These are phyloP conservation scores for Ariopsis seemanni DNA, from an alignment of 2,113 vertebrate genomes.

Conservation along the genomic window DNA sequence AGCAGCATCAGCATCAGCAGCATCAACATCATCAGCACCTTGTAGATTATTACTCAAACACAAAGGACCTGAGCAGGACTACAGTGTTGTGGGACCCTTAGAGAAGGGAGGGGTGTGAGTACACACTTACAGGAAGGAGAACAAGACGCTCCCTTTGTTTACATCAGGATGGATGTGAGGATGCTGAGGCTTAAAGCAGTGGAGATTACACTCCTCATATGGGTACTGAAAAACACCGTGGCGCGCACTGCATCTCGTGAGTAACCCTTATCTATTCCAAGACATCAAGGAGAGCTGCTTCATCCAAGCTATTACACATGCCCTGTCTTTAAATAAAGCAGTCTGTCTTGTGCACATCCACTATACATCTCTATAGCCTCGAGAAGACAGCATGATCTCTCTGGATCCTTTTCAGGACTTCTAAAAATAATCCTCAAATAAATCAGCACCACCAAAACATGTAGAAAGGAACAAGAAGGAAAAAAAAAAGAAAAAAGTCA, in stretches of 20 bases:
- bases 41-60: constrained; percentile 28
- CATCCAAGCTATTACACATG: not conserved
- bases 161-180: constrained; percentile 51
- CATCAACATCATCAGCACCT: not conserved
- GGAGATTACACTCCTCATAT: constrained; percentile 46
- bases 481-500: not conserved
- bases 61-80: not conserved
- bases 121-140: not conserved
- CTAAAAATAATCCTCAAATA: not conserved
- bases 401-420: not conserved
- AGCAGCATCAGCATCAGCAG: not conserved
- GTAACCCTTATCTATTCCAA: constrained; percentile 31
- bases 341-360: not conserved
- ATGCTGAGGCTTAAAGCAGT: constrained; percentile 50
- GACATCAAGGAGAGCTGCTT: not conserved
- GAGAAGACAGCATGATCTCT: not conserved
- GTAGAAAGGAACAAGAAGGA: not conserved
- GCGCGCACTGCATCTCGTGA: constrained; percentile 56
- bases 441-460: not conserved
- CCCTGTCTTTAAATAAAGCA: not conserved
- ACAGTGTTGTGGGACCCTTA: constrained; percentile 34
- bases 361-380: no score
- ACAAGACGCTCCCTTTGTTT: constrained; percentile 51
- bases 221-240: constrained; percentile 46
- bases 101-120: constrained; percentile 42